These are phyloP conservation scores for Brachystomella parvula DNA, from an alignment of 1,140 invertebrate genomes.

Conservation along the genomic window DNA sequence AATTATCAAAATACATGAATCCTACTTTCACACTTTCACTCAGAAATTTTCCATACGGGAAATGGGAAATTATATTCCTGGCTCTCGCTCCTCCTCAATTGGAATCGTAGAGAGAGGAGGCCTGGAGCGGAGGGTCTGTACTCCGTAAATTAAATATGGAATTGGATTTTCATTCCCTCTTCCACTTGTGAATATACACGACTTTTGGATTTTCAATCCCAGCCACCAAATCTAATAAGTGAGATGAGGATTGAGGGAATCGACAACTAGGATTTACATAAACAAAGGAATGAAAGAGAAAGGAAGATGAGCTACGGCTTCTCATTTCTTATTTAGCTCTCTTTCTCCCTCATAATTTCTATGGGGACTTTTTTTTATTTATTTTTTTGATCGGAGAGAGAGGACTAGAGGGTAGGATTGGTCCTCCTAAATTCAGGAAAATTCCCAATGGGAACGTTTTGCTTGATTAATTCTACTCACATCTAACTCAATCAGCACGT, in stretches of 20 bases:
- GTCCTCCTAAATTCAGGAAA: conserved; percentile 6
- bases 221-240: conserved; percentile 22
- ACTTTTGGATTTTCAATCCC: conserved; percentile 17
- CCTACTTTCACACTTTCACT: too few relatives aligned
- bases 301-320: neutral
- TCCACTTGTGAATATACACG: neutral
- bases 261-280: neutral
- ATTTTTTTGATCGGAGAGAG: neutral
- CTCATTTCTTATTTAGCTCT: neutral
- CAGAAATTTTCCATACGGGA: too few relatives aligned
- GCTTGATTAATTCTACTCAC: conserved; percentile 19
- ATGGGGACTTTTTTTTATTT: neutral
- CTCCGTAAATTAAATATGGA: conserved; percentile 5
- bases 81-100: too few relatives aligned
- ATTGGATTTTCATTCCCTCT: conserved; percentile 2
- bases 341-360: neutral
- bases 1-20: too few relatives aligned
- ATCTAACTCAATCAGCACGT: conserved; percentile 19
- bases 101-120: too few relatives aligned
- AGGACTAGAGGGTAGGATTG: neutral
- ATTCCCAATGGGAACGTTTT: conserved; percentile 19
- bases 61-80: too few relatives aligned
- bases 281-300: neutral
- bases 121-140: too few relatives aligned
- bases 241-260: neutral